phyloP scores from a whole-genome alignment of 2,113 vertebrate genomes.

The Dunckerocampus dactyliophorus region DNA sequence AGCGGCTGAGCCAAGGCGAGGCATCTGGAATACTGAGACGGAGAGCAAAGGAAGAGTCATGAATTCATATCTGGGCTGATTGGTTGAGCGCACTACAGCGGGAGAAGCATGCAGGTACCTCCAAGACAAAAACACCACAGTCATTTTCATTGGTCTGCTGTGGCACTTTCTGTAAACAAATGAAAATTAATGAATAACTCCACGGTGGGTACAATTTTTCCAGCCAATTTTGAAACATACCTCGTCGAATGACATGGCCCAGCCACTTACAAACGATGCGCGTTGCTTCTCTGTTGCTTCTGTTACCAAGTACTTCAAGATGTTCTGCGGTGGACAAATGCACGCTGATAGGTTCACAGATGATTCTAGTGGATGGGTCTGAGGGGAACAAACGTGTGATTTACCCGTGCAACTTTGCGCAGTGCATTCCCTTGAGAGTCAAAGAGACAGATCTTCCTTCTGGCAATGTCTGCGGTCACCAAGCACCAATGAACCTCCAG shows the following conservation, averaged over 20 bases:
- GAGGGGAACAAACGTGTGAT: background rate
- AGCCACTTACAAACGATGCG: slow-evolving; percentile 83
- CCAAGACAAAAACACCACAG: slow-evolving; percentile 96
- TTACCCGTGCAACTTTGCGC: slow-evolving; percentile 91
- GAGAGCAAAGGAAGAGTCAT: background rate
- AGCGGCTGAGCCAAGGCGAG: slow-evolving; percentile 88
- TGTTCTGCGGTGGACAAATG: slow-evolving; percentile 75
- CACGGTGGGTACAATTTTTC: slow-evolving; percentile 10
- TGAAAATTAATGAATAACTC: background rate
- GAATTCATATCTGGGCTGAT: background rate
- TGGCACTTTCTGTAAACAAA: slow-evolving; percentile 79
- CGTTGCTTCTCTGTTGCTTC: slow-evolving; percentile 93
- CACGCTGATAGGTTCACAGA: background rate
- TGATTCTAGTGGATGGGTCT: background rate
- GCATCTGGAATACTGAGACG: slow-evolving; percentile 89
- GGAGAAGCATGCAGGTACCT: slow-evolving; percentile 72
- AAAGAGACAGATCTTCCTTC: slow-evolving; percentile 87
- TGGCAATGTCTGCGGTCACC: slow-evolving; percentile 85
- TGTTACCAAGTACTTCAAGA: slow-evolving; percentile 90
- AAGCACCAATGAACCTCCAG: slow-evolving; percentile 98
- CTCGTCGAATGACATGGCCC: slow-evolving; percentile 86
- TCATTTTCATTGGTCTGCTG: slow-evolving; percentile 98
- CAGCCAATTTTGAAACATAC: slow-evolving; percentile 53
- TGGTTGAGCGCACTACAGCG: rapidly evolving
- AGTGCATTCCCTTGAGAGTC: slow-evolving; percentile 93